Percentiles rank a stretch among this genome's conserved stretches.
phyloP scores from a whole-genome alignment of 1,140 invertebrate species.

The Danaus melanippus region DNA sequence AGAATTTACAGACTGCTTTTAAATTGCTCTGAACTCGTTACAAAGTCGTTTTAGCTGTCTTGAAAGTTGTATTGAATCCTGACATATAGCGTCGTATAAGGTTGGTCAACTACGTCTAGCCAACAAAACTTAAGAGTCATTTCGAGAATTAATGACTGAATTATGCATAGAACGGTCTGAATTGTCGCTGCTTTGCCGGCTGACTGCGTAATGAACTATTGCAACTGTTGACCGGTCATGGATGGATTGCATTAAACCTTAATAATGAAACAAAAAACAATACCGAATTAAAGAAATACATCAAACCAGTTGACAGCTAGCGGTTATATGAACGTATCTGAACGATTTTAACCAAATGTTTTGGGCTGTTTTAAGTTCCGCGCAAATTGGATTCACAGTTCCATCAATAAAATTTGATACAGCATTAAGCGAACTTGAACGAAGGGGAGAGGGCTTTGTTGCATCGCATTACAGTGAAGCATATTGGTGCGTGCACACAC shows the following conservation, averaged over 20 bases:
- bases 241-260: constrained; percentile 15
- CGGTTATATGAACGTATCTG: too few species aligned
- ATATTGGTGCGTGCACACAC: constrained; percentile 45
- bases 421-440: constrained; percentile 36
- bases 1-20: constrained; percentile 21
- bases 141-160: constrained; percentile 64
- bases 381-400: constrained; percentile 11
- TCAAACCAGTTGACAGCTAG: too few species aligned
- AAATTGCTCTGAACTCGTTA: constrained; percentile 25
- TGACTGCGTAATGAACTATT: constrained; percentile 34
- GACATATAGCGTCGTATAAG: constrained; percentile 43
- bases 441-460: constrained; percentile 31
- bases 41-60: constrained; percentile 27
- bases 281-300: too few species aligned
- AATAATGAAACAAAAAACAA: background rate
- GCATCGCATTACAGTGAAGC: constrained; percentile 30
- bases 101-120: constrained; percentile 51
- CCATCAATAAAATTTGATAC: constrained; percentile 29
- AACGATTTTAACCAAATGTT: too few species aligned
- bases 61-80: constrained; percentile 43
- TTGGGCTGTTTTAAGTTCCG: background rate
- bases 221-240: constrained; percentile 14
- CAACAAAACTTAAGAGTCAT: constrained; percentile 58
- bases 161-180: constrained; percentile 63
- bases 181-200: constrained; percentile 45